Evolutionary conservation across 2,113 vertebrate species (phyloP), one percentile per base, ranked within the genome.

Genomic region (Tympanuchus pallidicinctus): DNA sequence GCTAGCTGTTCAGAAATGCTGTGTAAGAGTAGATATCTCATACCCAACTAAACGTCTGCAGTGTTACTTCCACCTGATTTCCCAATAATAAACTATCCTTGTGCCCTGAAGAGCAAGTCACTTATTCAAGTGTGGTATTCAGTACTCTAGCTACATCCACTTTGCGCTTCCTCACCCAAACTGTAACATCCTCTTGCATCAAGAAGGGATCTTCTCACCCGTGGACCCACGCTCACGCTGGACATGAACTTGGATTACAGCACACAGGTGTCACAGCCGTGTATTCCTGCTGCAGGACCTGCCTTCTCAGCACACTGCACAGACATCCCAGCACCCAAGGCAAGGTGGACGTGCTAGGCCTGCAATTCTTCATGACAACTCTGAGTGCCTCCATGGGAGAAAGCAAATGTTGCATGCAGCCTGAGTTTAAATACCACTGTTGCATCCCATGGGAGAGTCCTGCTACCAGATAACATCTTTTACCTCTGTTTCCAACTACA

Each of bases 11-110:
- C 21, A 73, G 52, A 79, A 81, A 57, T 27, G 72, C 91, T 85
- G 32, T 42, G 75, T 27, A 71, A 89, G 88, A 67, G 54, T 18
- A 74, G 65, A 11, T 42, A 77, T 90, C 89, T 88, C 93, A 88
- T 71, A 89, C 57, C 79, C 89, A 97, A 22, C 89, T 90, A 78
- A 88, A 91, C 69, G 82, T 67, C 57, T 47, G 67, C 69, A 16
- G 34, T 34, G 50, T 86, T 88, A 43, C 34, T 92, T 92, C 67
- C 38, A 78, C 75, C 78, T 86, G 87, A 82, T 13, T 74, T 32
- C 79, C 85, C 85, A 88, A n/a, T 4, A 67, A 71, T 88, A 19
- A 80, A 95, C 71, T 64, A 71, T 64, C 91, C 77, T 43, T 32
- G 82, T 60, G 43, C 73, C 79, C 91, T 57, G 65, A 72, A 81